Conservation (phyloP, 2,888 invertebrate species). For the Petrophora chlorosata region DNA sequence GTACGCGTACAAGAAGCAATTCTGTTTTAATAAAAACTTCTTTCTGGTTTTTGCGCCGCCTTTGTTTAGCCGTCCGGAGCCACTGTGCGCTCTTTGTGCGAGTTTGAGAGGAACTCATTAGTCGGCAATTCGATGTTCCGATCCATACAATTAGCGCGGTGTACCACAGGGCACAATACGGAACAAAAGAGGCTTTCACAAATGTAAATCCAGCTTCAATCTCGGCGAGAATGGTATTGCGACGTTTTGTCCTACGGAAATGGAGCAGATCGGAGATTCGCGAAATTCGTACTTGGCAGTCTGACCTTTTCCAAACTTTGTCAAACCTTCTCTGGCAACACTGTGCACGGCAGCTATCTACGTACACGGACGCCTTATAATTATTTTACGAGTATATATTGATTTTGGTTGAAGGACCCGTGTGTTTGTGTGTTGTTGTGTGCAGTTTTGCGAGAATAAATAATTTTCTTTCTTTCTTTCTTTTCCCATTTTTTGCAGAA, state of each 20-base stretch:
- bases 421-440: too few species aligned
- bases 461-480: too few species aligned
- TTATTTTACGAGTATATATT: too few species aligned
- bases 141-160: conserved; percentile 56
- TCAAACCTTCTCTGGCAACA: too few species aligned
- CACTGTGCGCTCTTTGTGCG: conserved; percentile 63
- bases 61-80: conserved; percentile 54
- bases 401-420: too few species aligned
- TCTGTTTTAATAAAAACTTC: conserved; percentile 66
- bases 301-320: too few species aligned
- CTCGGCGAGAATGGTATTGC: conserved; percentile 16
- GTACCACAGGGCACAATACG: conserved; percentile 38
- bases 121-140: conserved; percentile 51
- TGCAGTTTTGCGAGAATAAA: too few species aligned
- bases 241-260: not conserved
- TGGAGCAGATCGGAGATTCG: conserved; percentile 13
- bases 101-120: conserved; percentile 64
- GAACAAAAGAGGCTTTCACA: conserved; percentile 37
- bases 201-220: conserved; percentile 16
- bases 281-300: conserved; percentile 19
- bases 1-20: conserved; percentile 62
- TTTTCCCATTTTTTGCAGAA: conserved; percentile 41
- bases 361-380: too few species aligned
- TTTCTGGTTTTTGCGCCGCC: conserved; percentile 56
- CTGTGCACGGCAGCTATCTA: too few species aligned